Evolutionary conservation across 2,797 vertebrate species (phyloP).

Genomic region (Chlorospingus flavigularis): DNA sequence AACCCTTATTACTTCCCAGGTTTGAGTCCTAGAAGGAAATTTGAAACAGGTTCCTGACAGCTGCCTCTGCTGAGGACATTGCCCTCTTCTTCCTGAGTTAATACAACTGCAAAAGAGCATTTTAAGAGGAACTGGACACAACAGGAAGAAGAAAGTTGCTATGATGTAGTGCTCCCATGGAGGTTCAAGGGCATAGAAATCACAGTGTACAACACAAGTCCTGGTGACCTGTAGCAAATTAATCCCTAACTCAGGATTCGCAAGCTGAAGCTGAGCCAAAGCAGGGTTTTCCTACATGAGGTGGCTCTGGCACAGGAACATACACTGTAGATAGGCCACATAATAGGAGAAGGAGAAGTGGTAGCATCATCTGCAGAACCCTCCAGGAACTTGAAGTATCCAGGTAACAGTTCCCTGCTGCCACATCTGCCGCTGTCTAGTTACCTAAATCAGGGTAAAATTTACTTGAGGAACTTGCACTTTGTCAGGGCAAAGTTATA

Average conservation of each 20-base stretch:
- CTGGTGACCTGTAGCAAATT: background rate
- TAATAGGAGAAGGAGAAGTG: background rate
- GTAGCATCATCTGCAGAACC: background rate
- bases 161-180: fast-evolving
- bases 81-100: background rate
- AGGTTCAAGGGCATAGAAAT: background rate
- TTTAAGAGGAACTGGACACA: background rate
- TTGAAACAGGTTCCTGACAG: background rate
- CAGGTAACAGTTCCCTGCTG: background rate
- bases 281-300: background rate
- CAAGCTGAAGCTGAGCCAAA: background rate
- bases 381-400: background rate
- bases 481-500: background rate
- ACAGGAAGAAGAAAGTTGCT: background rate
- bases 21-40: background rate
- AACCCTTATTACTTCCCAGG: background rate
- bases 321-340: background rate
- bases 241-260: background rate
- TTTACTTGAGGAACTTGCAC: background rate
- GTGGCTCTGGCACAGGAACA: background rate
- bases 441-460: background rate
- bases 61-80: background rate
- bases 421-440: background rate
- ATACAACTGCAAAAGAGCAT: background rate
- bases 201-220: background rate